These are phyloP conservation scores for Actias luna DNA, from an alignment of 2,888 invertebrate genomes.

Conservation along the genomic window DNA sequence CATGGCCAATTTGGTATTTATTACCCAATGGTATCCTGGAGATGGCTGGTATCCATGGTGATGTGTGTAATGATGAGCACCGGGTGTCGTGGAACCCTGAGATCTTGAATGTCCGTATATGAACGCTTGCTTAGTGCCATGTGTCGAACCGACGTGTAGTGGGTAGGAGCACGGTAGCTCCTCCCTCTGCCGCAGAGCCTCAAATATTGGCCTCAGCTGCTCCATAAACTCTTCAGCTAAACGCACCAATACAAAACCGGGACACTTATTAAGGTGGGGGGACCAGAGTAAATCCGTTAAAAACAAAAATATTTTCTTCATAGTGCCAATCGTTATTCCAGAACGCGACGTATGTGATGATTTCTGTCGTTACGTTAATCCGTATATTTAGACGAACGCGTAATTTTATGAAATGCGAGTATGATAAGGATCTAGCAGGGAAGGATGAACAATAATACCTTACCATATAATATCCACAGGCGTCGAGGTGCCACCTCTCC, in stretches of 20 bases:
- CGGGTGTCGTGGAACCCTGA: constrained; percentile 84
- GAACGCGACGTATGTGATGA: constrained; percentile 54
- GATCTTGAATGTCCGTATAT: constrained; percentile 84
- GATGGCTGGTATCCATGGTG: constrained; percentile 87
- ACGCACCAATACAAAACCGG: constrained; percentile 77
- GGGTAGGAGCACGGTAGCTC: constrained; percentile 95
- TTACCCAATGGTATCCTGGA: constrained; percentile 90
- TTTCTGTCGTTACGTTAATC: constrained; percentile 63
- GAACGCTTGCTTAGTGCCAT: constrained; percentile 83
- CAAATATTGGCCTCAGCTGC: constrained; percentile 97
- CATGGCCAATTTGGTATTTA: constrained; percentile 75
- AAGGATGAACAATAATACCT: constrained; percentile 70
- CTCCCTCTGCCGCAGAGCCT: constrained; percentile 94
- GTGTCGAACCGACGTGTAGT: constrained; percentile 89
- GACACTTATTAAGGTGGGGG: constrained; percentile 69
- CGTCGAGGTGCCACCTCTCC: constrained; percentile 80
- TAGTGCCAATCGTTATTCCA: constrained; percentile 77
- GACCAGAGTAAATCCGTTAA: constrained; percentile 48
- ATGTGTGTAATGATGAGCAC: constrained; percentile 84
- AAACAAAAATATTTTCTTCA: constrained; percentile 59
- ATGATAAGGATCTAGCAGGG: constrained; percentile 70
- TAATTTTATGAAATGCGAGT: constrained; percentile 55
- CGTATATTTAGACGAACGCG: constrained; percentile 69
- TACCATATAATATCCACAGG: constrained; percentile 76
- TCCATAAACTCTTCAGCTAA: constrained; percentile 97